Evolutionary conservation across 2,797 vertebrate genomes (phyloP).

Genomic region (Xerus rutilus): DNA sequence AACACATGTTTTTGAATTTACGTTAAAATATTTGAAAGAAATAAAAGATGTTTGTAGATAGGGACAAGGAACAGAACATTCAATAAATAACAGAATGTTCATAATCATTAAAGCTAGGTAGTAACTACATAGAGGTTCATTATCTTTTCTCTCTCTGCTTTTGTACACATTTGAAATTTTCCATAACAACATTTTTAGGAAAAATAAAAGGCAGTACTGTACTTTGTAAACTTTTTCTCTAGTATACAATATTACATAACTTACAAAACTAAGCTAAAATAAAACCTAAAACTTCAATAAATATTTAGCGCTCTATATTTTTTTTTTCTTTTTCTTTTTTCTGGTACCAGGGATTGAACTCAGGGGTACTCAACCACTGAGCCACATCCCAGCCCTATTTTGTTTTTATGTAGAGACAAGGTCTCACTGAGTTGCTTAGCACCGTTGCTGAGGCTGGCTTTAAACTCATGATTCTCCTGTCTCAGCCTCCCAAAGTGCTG

Average conservation of each 20-base stretch:
- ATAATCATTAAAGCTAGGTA: constrained; percentile 18
- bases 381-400: too few species aligned
- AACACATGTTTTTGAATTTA: constrained; percentile 1
- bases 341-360: too few species aligned
- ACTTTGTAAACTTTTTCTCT: not conserved
- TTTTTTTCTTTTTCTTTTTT: not conserved
- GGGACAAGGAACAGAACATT: not conserved
- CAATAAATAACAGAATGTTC: not conserved
- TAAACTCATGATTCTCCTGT: too few species aligned
- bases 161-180: not conserved
- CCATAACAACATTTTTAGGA: not conserved
- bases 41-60: not conserved
- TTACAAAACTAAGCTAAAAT: not conserved
- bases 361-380: too few species aligned
- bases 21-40: not conserved
- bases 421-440: too few species aligned
- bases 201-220: not conserved
- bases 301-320: not conserved
- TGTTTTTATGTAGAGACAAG: too few species aligned
- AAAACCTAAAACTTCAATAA: constrained; percentile 37
- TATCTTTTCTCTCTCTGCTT: not conserved
- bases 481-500: too few species aligned
- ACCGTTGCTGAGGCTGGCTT: too few species aligned
- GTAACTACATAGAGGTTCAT: not conserved
- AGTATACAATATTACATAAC: not conserved